These are phyloP conservation scores for Hyla sarda DNA, from an alignment of 2,113 vertebrate species.

Conservation along the genomic window DNA sequence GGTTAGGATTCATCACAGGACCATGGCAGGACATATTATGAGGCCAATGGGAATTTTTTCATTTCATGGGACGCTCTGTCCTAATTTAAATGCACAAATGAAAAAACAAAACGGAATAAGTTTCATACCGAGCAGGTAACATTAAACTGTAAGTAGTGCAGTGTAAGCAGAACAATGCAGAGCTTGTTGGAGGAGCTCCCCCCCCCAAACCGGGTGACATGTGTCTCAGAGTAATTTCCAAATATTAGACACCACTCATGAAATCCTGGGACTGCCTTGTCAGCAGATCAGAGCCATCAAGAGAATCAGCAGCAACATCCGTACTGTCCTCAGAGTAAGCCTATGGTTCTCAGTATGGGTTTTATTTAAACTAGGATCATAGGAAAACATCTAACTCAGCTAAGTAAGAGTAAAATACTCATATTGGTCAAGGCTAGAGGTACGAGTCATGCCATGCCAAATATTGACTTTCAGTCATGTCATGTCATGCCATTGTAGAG, in stretches of 20 bases:
- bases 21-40: not conserved
- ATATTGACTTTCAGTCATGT: not conserved
- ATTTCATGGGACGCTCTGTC: not conserved
- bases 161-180: conserved; percentile 2
- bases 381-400: not conserved
- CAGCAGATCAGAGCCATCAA: conserved; percentile 22
- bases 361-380: not conserved
- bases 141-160: not conserved
- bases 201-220: conserved; percentile 4
- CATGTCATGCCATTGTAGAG: not conserved
- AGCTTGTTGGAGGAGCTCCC: conserved; percentile 1
- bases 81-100: not conserved
- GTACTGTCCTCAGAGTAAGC: conserved; percentile 2
- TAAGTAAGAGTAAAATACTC: not conserved
- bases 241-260: conserved; percentile 1
- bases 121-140: not conserved
- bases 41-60: not conserved
- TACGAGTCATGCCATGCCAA: not conserved
- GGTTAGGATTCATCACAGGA: conserved; percentile 11
- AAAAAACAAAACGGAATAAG: not conserved
- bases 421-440: not conserved
- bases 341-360: no score
- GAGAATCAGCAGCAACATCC: not conserved
- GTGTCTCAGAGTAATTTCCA: not conserved
- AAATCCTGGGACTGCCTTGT: conserved; percentile 28